These are phyloP conservation scores for Spea hammondii DNA, from an alignment of 2,797 vertebrate genomes.

Conservation along the genomic window DNA sequence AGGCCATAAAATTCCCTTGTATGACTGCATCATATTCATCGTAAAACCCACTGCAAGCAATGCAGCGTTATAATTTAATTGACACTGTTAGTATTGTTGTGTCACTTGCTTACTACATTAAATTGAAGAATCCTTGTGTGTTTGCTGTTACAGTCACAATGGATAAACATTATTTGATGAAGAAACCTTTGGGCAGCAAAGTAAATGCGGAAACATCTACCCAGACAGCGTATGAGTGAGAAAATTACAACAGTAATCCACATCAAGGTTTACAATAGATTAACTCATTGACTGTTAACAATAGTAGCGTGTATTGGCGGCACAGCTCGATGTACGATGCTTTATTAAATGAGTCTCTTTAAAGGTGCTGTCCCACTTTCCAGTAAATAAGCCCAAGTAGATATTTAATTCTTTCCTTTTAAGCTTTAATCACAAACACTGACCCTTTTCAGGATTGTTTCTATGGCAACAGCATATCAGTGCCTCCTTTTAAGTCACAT, in stretches of 20 bases:
- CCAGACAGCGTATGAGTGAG: constrained; percentile 43
- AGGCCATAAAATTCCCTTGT: not conserved
- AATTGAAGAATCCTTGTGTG: constrained; percentile 46
- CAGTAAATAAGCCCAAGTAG: too few relatives aligned
- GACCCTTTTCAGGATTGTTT: too few relatives aligned
- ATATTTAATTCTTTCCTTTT: too few relatives aligned
- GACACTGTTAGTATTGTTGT: constrained; percentile 52
- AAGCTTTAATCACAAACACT: too few relatives aligned
- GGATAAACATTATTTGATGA: constrained; percentile 48
- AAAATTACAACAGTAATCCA: constrained; percentile 22
- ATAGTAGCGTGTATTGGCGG: too few relatives aligned
- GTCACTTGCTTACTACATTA: constrained; percentile 48
- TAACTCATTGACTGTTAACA: constrained; percentile 16
- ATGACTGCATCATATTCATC: not conserved
- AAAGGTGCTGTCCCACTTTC: too few relatives aligned
- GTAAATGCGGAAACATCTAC: constrained; percentile 34
- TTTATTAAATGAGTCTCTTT: too few relatives aligned
- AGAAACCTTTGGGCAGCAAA: constrained; percentile 47
- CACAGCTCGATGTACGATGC: not conserved
- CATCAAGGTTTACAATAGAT: constrained; percentile 17
- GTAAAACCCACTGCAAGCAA: constrained; percentile 17
- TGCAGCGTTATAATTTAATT: constrained; percentile 51
- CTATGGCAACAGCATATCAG: too few relatives aligned
- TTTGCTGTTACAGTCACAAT: constrained; percentile 48
- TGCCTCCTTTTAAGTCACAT: too few relatives aligned